Evolutionary conservation across 35 echinoderm and acorn worm genomes (phyloP).

Genomic region (Strongylocentrotus purpuratus): DNA sequence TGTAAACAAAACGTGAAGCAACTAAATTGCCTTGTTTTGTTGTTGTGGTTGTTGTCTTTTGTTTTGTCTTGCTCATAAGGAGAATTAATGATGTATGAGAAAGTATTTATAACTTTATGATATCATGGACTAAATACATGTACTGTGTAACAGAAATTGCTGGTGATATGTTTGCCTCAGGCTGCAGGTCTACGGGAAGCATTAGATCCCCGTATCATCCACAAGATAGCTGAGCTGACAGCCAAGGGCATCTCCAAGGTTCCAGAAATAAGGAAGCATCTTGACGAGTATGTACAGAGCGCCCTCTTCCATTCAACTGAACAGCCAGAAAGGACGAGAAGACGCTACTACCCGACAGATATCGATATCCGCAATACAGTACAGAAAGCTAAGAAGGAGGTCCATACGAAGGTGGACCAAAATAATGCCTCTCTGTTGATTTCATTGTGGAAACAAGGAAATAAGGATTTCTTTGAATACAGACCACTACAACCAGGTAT

Average conservation of each 20-base stretch:
- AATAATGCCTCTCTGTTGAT: constrained; percentile 8
- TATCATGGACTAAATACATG: no score
- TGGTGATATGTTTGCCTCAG: not conserved
- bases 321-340: constrained; percentile 25
- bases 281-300: constrained; percentile 43
- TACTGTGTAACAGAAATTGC: not conserved
- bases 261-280: constrained; percentile 23
- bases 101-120: no score
- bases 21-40: no score
- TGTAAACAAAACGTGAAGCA: no score
- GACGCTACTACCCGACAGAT: constrained; percentile 50
- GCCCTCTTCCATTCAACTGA: constrained; percentile 42
- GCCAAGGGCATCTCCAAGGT: not conserved
- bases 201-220: constrained; percentile 5
- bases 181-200: constrained; percentile 40
- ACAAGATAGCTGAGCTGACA: constrained; percentile 25
- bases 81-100: no score
- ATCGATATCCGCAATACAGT: constrained; percentile 21
- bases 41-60: no score
- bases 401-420: constrained; percentile 40
- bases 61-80: no score
- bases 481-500: constrained; percentile 15
- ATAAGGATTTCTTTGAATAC: constrained; percentile 39
- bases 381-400: constrained; percentile 36
- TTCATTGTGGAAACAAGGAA: not conserved